Base-by-base conservation (phyloP, 2,888 invertebrate genomes). In the Belgica antarctica region DNA sequence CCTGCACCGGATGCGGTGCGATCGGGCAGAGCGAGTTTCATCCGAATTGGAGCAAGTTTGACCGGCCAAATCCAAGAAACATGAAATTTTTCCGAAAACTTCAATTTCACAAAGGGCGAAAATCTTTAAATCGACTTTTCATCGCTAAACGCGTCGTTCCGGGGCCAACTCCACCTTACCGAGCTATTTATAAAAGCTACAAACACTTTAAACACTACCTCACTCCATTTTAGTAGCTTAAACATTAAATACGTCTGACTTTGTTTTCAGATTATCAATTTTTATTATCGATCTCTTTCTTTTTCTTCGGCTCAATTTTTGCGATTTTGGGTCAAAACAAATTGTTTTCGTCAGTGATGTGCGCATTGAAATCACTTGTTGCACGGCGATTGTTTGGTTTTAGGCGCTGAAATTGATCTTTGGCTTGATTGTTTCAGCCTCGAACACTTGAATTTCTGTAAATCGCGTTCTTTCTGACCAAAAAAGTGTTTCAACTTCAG, bases 151-250 rank as follows among this genome's bases (percentile, higher is more conserved):
- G n/a, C 22, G 15, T 34, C 24, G 34, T 68, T 68, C 57, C 17
- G 22, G 27, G 19, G 12, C 24, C n/a, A 22, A 24, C n/a, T 68
- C 15, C 57, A 68, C 12, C 15, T 34, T 57, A 68, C 68, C 57
- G 28, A 68, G 15, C 17, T 68, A 68, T 68, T 22, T 68, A 68
- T 57, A 68, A 34, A 22, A 31, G 57, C 47, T 57, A 57, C 12
- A 28, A 68, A 27, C 68, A 68, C 52, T 46, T 68, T 68, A 24
- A n/a, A 2, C 15, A 68, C 57, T 57, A 34, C 28, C 34, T 57
- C 57, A 68, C 22, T 68, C 47, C 68, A 68, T 68, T 68, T 57
- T 57, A 8, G n/a, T 24, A 34, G 5, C 15, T 34, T 62, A 3
- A 61, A 61, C 28, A 27, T 62, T 28, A 34, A 19, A 34, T 62